Evolutionary conservation across 35 echinoderm and acorn worm species (phyloP), one percentile per base, ranked within the genome.

Genomic region (Nesometra sesokonis): DNA sequence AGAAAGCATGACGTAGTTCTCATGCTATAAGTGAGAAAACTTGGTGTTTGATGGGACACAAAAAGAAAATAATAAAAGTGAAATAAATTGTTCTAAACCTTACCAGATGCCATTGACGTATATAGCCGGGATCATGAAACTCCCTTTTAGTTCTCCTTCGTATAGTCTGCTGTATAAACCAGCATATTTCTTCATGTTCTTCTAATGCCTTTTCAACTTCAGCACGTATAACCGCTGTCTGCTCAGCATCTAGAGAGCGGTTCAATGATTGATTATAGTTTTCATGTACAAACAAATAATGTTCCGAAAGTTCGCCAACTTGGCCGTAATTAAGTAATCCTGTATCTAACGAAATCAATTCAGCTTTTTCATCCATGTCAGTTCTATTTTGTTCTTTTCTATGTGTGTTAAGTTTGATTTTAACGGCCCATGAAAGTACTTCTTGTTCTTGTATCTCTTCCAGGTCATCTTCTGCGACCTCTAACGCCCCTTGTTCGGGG

Each of bases 91-190:
- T n/a, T n/a, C n/a, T n/a, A n/a, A 79, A 81, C 88, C 95, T 91
- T 82, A 97, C 95, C 89, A 97, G 85, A 87, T 97, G 95, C 95
- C 95, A 97, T 79, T 97, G 95, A 31, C 86, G 77, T 34, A 89
- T 35, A 77, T 93, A 97, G 15, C 81, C 87, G 0, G 95, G 95
- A 79, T 97, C 95, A 0, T 86, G 76, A 57, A 97, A 91, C 17
- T 89, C 57, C 77, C 95, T 85, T 34, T 97, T 97, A 36, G 79
- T 89, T 36, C 95, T 36, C 29, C 87, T 80, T 47, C 95, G 82
- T 36, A 97, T 93, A 89, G 77, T 77, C 77, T 97, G 95, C 35
- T 87, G 89, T 31, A 91, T 90, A 38, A 91, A 93, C 95, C 95
- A 97, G 19, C 91, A 86, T 23, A 97, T 80, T 32, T 82, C 47